Evolutionary conservation across 2,113 vertebrate genomes (phyloP).

Genomic region (Rhea americana): DNA sequence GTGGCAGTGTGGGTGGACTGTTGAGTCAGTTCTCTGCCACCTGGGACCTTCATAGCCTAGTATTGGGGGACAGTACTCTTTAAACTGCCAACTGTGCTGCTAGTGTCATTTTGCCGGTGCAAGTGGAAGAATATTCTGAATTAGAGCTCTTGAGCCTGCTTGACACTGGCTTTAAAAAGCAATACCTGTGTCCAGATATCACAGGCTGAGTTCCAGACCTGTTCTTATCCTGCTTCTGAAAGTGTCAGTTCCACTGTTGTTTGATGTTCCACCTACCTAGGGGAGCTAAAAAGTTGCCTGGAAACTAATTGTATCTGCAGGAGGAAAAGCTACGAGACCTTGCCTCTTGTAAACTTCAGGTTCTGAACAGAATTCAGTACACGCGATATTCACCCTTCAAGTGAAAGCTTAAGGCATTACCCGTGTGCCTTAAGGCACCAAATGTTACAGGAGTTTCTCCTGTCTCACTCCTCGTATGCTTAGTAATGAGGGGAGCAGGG

Average conservation of each 20-base stretch:
- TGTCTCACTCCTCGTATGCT: rapidly evolving
- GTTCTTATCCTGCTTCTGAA: background rate
- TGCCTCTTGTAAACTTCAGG: too few species aligned
- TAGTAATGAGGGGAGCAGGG: background rate
- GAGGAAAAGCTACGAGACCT: background rate
- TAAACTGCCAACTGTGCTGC: background rate
- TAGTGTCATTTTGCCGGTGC: background rate
- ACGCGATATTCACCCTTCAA: rapidly evolving
- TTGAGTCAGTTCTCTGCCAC: background rate
- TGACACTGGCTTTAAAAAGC: background rate
- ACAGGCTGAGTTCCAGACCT: rapidly evolving
- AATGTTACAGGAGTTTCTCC: background rate
- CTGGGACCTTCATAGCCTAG: too few species aligned
- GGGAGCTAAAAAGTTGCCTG: background rate
- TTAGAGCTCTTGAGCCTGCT: background rate
- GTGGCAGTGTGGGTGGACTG: rapidly evolving
- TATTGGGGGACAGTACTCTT: background rate
- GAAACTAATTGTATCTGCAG: background rate
- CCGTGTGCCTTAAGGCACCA: background rate
- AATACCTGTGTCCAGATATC: background rate
- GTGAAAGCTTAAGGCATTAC: background rate
- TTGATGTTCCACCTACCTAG: background rate
- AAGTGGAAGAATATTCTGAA: background rate
- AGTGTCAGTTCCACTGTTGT: background rate
- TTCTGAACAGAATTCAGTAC: background rate